Evolutionary conservation across 2,888 invertebrate species (phyloP).

Genomic region (Clivina fossor): DNA sequence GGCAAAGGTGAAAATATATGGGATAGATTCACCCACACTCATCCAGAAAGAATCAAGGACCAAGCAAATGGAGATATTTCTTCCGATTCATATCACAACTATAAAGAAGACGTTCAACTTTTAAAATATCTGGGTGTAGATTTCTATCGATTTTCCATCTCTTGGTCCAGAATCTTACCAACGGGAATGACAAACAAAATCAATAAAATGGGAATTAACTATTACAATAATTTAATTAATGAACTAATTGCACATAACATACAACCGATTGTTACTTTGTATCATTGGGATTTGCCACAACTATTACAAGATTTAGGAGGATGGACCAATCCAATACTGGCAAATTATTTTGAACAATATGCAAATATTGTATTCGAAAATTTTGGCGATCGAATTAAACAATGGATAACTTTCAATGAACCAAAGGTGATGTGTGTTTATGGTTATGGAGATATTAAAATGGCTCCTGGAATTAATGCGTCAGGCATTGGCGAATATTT

Average conservation of each 20-base stretch:
- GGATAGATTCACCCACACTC: conserved; percentile 64
- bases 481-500: conserved; percentile 63
- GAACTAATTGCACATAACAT: conserved; percentile 60
- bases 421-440: conserved; percentile 62
- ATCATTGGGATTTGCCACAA: conserved; percentile 69
- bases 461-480: conserved; percentile 55
- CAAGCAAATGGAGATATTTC: conserved; percentile 64
- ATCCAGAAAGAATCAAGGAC: conserved; percentile 58
- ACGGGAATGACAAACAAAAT: conserved; percentile 57
- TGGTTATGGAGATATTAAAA: conserved; percentile 51
- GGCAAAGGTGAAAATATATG: conserved; percentile 68
- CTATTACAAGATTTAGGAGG: conserved; percentile 62
- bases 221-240: conserved; percentile 64
- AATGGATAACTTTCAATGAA: conserved; percentile 80
- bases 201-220: conserved; percentile 62
- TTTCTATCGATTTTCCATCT: conserved; percentile 63
- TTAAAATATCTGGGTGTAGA: conserved; percentile 59
- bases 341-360: conserved; percentile 63
- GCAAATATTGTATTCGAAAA: conserved; percentile 60
- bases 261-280: conserved; percentile 63
- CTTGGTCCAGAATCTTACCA: conserved; percentile 71
- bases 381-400: conserved; percentile 64
- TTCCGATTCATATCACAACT: conserved; percentile 67
- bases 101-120: conserved; percentile 61
- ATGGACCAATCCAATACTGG: conserved; percentile 64